Evolutionary conservation across 2,888 invertebrate genomes (phyloP).

Genomic region (Subacronicta megacephala): DNA sequence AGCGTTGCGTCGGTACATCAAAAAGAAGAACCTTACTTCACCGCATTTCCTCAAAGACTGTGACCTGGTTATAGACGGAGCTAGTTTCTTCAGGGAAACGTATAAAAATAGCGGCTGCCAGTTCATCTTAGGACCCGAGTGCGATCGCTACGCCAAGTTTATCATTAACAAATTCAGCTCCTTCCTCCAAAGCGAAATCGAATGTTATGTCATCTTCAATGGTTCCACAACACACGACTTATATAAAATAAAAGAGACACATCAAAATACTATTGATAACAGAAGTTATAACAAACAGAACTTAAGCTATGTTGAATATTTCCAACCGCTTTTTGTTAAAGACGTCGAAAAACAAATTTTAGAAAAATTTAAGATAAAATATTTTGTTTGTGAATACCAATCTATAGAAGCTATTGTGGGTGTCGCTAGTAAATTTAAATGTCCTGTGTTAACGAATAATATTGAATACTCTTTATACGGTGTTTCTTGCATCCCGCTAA

Average conservation of each 20-base stretch:
- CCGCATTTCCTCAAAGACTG: constrained; percentile 29
- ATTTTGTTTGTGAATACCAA: constrained; percentile 57
- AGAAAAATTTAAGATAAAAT: constrained; percentile 55
- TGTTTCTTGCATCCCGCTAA: constrained; percentile 43
- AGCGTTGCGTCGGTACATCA: constrained; percentile 38
- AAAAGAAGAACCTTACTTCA: constrained; percentile 3
- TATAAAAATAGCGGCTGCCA: constrained; percentile 58
- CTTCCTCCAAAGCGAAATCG: constrained; percentile 23
- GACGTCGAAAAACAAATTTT: constrained; percentile 56
- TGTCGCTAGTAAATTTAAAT: constrained; percentile 52
- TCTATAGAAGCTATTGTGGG: constrained; percentile 52
- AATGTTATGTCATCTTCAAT: constrained; percentile 47
- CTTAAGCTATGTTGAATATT: constrained; percentile 8
- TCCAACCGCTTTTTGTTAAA: constrained; percentile 42
- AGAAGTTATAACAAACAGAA: neutral
- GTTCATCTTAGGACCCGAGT: constrained; percentile 53
- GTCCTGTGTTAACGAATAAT: constrained; percentile 60
- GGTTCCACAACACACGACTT: constrained; percentile 29
- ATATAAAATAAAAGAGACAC: constrained; percentile 16
- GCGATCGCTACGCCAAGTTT: constrained; percentile 40
- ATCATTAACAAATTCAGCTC: constrained; percentile 22
- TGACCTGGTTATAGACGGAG: constrained; percentile 44
- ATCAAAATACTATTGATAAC: constrained; percentile 27
- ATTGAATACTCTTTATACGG: constrained; percentile 57
- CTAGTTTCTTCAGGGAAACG: constrained; percentile 42